phyloP scores from a whole-genome alignment of 2,888 invertebrate genomes.

The Hypomecis punctinalis region DNA sequence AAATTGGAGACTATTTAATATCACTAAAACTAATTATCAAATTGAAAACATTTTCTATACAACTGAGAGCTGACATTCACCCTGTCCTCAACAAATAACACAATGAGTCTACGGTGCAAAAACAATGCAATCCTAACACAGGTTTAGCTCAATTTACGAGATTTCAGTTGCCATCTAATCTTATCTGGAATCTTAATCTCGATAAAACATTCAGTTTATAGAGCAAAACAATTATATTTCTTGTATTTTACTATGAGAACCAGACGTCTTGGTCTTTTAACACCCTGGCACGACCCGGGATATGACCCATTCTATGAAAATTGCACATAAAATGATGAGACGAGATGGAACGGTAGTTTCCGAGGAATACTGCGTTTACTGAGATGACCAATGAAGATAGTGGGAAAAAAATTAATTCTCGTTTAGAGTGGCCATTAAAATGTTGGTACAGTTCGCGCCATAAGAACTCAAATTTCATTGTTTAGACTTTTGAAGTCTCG shows the following conservation, averaged over 20 bases:
- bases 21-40: no score
- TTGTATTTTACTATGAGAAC: slow-evolving; percentile 34
- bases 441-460: slow-evolving; percentile 24
- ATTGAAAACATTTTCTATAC: no score
- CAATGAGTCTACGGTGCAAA: neutral
- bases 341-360: slow-evolving; percentile 42
- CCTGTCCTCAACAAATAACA: no score
- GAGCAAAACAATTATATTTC: slow-evolving; percentile 29
- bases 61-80: no score
- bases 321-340: slow-evolving; percentile 32
- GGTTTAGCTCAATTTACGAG: slow-evolving; percentile 30
- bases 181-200: slow-evolving; percentile 28
- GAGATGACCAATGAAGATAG: slow-evolving; percentile 58
- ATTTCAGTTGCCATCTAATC: slow-evolving; percentile 26
- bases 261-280: slow-evolving; percentile 26
- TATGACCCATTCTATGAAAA: slow-evolving; percentile 40
- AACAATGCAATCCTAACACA: slow-evolving; percentile 27
- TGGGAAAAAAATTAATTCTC: slow-evolving; percentile 53
- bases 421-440: slow-evolving; percentile 41
- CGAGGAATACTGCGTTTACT: slow-evolving; percentile 37
- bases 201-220: slow-evolving; percentile 27
- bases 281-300: slow-evolving; percentile 38
- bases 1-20: no score
- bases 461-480: slow-evolving; percentile 4
- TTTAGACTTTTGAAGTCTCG: no score